Conservation (phyloP, 2,888 invertebrate genomes). For the Blastobasis adustella region DNA sequence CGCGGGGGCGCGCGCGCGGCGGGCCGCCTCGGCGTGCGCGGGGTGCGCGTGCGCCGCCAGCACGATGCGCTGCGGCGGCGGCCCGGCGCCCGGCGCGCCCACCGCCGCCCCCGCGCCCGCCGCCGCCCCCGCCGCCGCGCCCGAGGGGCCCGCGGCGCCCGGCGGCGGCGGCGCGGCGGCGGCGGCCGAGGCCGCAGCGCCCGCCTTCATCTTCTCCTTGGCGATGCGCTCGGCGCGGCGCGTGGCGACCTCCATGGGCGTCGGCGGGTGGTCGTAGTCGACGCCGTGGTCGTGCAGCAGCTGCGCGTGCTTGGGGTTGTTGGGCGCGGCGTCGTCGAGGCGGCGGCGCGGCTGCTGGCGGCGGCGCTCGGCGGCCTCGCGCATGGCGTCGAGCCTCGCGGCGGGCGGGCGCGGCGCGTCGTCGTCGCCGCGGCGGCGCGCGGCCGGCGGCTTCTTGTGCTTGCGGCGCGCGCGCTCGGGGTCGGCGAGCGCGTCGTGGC, state of each 20-base stretch:
- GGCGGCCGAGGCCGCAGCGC: conserved; percentile 28
- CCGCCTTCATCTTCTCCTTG: conserved; percentile 82
- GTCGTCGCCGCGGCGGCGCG: conserved; percentile 83
- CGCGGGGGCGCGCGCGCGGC: conserved; percentile 56
- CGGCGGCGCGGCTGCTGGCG: conserved; percentile 85
- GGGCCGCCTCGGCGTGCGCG: conserved; percentile 16
- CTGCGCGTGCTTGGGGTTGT: conserved; percentile 89
- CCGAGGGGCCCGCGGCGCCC: conserved; percentile 27
- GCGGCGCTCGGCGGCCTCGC: conserved; percentile 82
- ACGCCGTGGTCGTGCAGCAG: conserved; percentile 90
- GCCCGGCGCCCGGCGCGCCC: conserved; percentile 45
- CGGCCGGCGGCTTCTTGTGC: conserved; percentile 82
- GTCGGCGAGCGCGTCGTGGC: conserved; percentile 92
- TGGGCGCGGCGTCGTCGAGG: conserved; percentile 78
- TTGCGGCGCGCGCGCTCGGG: conserved; percentile 92
- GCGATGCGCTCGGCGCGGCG: conserved; percentile 89
- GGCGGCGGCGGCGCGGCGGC: conserved; percentile 28
- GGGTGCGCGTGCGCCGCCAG: conserved; percentile 48
- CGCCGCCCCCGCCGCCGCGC: background rate
- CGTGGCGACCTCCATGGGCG: conserved; percentile 87
- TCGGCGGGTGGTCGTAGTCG: conserved; percentile 88
- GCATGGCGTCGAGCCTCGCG: conserved; percentile 82
- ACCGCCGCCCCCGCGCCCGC: conserved; percentile 64
- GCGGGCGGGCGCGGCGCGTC: conserved; percentile 53
- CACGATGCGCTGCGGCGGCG: conserved; percentile 57